Base-by-base conservation (phyloP, 2,797 vertebrate species). In the Chelon auratus region DNA sequence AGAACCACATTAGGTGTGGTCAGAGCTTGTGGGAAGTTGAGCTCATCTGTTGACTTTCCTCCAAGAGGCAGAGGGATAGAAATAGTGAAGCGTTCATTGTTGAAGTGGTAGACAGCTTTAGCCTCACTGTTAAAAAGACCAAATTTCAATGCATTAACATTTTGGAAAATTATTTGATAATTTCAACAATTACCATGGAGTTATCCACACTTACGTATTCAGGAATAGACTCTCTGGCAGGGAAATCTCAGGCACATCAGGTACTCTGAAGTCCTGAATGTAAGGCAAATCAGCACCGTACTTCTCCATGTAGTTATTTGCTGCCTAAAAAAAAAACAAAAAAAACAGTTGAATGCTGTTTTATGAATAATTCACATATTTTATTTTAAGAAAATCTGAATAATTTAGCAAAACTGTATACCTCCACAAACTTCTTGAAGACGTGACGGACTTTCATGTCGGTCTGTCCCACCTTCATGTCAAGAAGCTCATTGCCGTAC, bases 191-290 rank as follows among this genome's bases (percentile, higher is more conserved):
- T 9, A 26, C 36, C 2, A 14, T 30, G 9, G 4, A 62, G 17
- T 53, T 45, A 15, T 78, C 54, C 0, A 51, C 22, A 77, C 94
- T 84, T 94, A 99, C 97, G 91, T 93, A 87, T 96, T 97, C 60
- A 97, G 75, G 93, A 96, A 99, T 36, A 99, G 82, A 76, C 82
- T 95, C 75, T 97, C 94, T 53, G 98, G 97, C 66, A 97, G 60
- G 74, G 87, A 95, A 83, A 95, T 90, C 39, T 96, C 91, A 59
- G 89, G 93, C 48, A 97, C 78, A 11, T 94, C 92, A 75, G 94
- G 94, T 9, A 97, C 70, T 87, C 94, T 94, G 58, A 98, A 73
- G 56, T 84, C 92, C 87, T 94, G 85, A 42, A 94, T 74, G 76
- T 95, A 96, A 63, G 96, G 96, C 13, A 96, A 65, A 50, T 90